Conservation (phyloP, 2,113 vertebrate genomes). For the Ondatra zibethicus region DNA sequence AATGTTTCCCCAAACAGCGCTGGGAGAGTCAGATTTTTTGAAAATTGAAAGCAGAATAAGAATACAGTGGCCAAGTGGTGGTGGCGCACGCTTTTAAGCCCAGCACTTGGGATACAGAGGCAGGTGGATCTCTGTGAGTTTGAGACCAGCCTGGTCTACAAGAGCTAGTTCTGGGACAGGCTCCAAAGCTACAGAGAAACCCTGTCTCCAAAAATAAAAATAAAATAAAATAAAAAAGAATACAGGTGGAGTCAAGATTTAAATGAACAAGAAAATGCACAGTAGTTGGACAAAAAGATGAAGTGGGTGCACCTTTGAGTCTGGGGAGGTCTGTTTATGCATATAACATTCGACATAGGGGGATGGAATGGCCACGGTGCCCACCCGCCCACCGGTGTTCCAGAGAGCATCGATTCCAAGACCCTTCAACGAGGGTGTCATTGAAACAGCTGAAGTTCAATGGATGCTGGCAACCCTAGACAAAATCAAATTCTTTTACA, state of each 20-base stretch:
- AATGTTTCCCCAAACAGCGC: not conserved
- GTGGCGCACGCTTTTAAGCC: too few relatives aligned
- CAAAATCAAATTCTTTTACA: conserved; percentile 44
- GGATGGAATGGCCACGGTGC: not conserved
- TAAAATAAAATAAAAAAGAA: too few relatives aligned
- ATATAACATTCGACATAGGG: not conserved
- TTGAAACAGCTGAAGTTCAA: not conserved
- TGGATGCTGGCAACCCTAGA: not conserved
- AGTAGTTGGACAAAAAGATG: not conserved
- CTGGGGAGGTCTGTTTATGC: not conserved
- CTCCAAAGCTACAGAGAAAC: too few relatives aligned
- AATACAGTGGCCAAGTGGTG: not conserved
- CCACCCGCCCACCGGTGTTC: not conserved
- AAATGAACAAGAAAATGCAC: not conserved
- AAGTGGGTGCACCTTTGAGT: not conserved
- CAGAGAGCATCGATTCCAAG: not conserved
- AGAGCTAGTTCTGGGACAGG: too few relatives aligned
- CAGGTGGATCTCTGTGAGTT: too few relatives aligned
- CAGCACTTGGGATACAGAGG: too few relatives aligned
- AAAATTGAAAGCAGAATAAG: not conserved
- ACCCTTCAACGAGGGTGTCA: not conserved
- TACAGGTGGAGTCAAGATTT: not conserved
- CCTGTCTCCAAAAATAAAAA: too few relatives aligned
- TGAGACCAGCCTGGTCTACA: too few relatives aligned
- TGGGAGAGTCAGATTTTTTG: not conserved